Conservation (phyloP, 2,888 invertebrate species). For the Serripes groenlandicus region DNA sequence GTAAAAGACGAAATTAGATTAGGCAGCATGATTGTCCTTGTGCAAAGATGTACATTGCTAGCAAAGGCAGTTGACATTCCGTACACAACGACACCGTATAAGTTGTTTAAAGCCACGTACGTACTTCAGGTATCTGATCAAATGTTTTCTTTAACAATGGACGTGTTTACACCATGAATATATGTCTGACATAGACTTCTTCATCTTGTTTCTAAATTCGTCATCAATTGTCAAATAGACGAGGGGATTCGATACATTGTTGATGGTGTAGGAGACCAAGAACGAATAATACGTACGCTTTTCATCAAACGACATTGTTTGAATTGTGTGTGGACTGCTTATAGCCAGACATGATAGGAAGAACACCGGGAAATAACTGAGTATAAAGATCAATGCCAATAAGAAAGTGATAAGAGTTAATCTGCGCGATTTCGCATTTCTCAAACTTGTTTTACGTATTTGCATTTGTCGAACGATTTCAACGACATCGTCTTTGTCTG, state of each 20-base stretch:
- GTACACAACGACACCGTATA: too few species aligned
- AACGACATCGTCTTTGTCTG: not conserved
- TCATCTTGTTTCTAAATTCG: not conserved
- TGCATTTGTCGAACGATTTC: not conserved
- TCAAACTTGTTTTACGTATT: not conserved
- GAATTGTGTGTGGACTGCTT: not conserved
- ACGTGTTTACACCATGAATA: too few species aligned
- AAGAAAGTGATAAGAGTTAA: conserved; percentile 16
- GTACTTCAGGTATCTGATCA: too few species aligned
- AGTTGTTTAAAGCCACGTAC: too few species aligned
- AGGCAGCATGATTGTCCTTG: too few species aligned
- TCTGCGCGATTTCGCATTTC: conserved; percentile 5
- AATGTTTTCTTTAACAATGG: too few species aligned
- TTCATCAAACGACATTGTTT: not conserved
- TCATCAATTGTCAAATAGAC: conserved; percentile 14
- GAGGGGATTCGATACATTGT: conserved; percentile 19
- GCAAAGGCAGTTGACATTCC: too few species aligned
- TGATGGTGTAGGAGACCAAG: conserved; percentile 14
- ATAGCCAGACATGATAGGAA: not conserved
- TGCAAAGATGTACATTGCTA: too few species aligned
- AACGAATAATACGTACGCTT: not conserved
- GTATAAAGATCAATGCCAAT: conserved; percentile 6
- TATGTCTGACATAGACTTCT: too few species aligned
- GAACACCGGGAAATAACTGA: not conserved
- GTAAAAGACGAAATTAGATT: too few species aligned